Evolutionary conservation across 2,888 invertebrate genomes (phyloP).

Genomic region (Rotaria macrura): DNA sequence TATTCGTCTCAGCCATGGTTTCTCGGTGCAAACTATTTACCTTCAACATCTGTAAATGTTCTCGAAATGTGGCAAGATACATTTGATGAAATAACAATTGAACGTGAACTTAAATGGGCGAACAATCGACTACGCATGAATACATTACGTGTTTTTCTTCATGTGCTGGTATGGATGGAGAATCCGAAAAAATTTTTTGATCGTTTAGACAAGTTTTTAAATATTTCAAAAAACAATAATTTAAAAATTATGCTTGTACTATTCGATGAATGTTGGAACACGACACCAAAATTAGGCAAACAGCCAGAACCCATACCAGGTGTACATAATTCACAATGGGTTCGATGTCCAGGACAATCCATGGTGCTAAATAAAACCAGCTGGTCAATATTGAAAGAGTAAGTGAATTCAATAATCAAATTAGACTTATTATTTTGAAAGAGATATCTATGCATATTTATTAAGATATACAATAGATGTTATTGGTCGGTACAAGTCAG

Average conservation of each 20-base stretch:
- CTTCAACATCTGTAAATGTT: neutral
- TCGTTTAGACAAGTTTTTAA: neutral
- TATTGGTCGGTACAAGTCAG: neutral
- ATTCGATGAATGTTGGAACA: slow-evolving; percentile 13
- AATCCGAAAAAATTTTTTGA: neutral
- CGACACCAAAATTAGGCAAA: neutral
- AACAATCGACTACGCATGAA: neutral
- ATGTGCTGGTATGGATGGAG: neutral
- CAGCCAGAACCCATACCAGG: neutral
- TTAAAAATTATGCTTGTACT: neutral
- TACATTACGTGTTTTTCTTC: neutral
- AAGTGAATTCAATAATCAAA: no score
- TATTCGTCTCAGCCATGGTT: neutral
- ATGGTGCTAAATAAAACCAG: neutral
- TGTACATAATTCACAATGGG: slow-evolving; percentile 18
- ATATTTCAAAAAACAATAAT: neutral
- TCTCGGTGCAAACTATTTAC: neutral
- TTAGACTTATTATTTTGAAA: no score
- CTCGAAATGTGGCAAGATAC: slow-evolving; percentile 16
- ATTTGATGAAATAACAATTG: neutral
- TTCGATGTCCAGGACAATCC: neutral
- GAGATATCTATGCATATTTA: neutral
- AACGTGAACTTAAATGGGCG: neutral
- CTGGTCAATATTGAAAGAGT: neutral
- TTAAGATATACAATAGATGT: neutral